Evolutionary conservation across 2,797 vertebrate genomes (phyloP).

Genomic region (Xiphophorus birchmanni): DNA sequence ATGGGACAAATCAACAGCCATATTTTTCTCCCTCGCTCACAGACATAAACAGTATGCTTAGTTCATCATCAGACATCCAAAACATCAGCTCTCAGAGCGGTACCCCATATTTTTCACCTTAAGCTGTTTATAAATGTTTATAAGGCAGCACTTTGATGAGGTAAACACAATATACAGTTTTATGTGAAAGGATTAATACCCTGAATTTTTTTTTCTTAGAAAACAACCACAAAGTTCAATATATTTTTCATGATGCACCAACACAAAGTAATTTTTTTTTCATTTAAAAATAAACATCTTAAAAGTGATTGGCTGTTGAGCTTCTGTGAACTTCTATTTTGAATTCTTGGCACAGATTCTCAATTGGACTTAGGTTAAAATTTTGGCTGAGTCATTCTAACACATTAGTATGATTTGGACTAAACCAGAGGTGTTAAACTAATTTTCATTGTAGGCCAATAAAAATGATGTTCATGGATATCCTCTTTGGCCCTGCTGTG

Average conservation of each 20-base stretch:
- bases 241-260: not conserved
- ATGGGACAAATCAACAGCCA: constrained; percentile 45
- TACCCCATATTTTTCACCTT: not conserved
- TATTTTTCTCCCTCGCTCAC: constrained; percentile 6
- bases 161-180: constrained; percentile 11
- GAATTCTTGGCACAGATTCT: not conserved
- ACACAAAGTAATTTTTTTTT: not conserved
- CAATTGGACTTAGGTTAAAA: not conserved
- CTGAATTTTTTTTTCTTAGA: not conserved
- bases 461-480: too few relatives aligned
- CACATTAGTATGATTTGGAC: not conserved
- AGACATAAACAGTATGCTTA: constrained; percentile 11
- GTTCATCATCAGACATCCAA: constrained; percentile 13
- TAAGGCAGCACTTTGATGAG: constrained; percentile 10
- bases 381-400: not conserved
- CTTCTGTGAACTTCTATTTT: not conserved
- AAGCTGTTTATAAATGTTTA: constrained; percentile 2
- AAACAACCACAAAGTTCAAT: not conserved
- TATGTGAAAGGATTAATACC: not conserved
- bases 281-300: not conserved
- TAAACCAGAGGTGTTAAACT: not conserved
- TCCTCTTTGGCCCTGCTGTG: too few relatives aligned
- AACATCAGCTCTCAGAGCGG: constrained; percentile 23
- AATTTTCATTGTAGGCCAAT: too few relatives aligned
- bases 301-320: not conserved